A percentile compares a stretch with the other conserved stretches of the same genome.
Evolutionary conservation across 1,140 invertebrate genomes (phyloP).

Genomic region (Saccostrea echinata): DNA sequence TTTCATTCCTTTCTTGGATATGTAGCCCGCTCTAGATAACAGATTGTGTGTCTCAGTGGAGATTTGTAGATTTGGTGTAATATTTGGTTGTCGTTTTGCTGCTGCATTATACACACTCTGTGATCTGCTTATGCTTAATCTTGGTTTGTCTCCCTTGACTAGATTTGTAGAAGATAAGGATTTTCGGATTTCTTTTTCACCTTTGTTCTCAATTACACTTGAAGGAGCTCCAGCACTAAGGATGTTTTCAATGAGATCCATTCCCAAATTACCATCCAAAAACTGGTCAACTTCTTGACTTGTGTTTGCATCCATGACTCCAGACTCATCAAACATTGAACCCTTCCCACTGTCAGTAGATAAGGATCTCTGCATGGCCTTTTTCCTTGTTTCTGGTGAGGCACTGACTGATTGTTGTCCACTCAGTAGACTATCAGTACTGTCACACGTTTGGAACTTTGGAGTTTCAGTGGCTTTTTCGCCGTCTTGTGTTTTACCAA

Average conservation of each 20-base stretch:
- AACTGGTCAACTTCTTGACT: neutral
- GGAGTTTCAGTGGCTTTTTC: neutral
- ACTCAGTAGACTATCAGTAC: constrained; percentile 70
- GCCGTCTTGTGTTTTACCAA: neutral
- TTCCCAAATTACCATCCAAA: constrained; percentile 15
- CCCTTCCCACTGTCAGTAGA: constrained; percentile 72
- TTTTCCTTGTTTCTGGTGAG: constrained; percentile 51
- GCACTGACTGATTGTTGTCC: constrained; percentile 54
- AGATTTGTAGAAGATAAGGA: constrained; percentile 63
- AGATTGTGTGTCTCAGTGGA: constrained; percentile 73
- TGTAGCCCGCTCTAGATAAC: constrained; percentile 71
- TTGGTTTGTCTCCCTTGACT: constrained; percentile 46
- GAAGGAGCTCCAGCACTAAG: neutral
- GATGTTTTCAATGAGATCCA: constrained; percentile 11
- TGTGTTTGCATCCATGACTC: constrained; percentile 18
- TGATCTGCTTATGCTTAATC: constrained; percentile 60
- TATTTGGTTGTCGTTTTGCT: constrained; percentile 62
- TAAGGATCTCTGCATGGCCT: constrained; percentile 61
- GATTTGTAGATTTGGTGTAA: constrained; percentile 74
- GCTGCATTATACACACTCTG: constrained; percentile 66
- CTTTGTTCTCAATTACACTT: neutral
- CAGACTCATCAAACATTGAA: constrained; percentile 65
- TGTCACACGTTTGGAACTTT: constrained; percentile 54
- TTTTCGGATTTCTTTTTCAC: constrained; percentile 44
- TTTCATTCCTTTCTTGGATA: constrained; percentile 57